Conservation (phyloP, 2,888 invertebrate species). For the Coenonympha glycerion region DNA sequence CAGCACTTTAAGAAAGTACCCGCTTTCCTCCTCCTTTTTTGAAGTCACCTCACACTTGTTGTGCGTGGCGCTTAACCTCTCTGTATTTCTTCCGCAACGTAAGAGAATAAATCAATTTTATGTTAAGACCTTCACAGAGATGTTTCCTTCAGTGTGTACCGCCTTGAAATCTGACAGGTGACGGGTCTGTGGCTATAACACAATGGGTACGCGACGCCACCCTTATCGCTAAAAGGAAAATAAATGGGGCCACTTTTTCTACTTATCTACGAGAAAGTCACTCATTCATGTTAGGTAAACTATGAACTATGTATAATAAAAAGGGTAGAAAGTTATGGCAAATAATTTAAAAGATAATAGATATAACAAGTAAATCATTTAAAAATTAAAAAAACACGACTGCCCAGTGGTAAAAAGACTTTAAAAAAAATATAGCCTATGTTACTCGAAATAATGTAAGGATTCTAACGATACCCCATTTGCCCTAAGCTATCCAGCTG, state of each 20-base stretch:
- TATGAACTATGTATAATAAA: too few species aligned
- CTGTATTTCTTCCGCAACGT: conserved; percentile 7
- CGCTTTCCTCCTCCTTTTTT: too few species aligned
- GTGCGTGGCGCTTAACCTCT: not conserved
- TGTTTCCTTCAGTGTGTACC: conserved; percentile 38
- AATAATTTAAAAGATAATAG: too few species aligned
- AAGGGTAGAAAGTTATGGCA: too few species aligned
- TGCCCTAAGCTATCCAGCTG: too few species aligned
- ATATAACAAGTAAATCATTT: too few species aligned
- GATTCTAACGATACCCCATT: too few species aligned
- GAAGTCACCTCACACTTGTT: not conserved
- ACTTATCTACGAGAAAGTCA: conserved; percentile 47
- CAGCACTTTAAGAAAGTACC: too few species aligned
- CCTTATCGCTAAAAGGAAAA: conserved; percentile 63
- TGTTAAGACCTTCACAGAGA: conserved; percentile 34
- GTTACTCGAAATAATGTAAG: too few species aligned
- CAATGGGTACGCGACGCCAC: conserved; percentile 43
- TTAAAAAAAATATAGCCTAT: too few species aligned
- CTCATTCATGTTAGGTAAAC: conserved; percentile 46
- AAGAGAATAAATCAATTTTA: conserved; percentile 28
- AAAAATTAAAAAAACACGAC: too few species aligned
- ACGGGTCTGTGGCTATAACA: conserved; percentile 47
- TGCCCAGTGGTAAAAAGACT: too few species aligned
- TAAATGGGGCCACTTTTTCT: conserved; percentile 62
- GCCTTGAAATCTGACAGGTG: conserved; percentile 61